A percentile compares a stretch with the other conserved stretches of the same genome.
Evolutionary conservation across 2,888 invertebrate species (phyloP).

Genomic region (Leptopilina drosophilae): DNA sequence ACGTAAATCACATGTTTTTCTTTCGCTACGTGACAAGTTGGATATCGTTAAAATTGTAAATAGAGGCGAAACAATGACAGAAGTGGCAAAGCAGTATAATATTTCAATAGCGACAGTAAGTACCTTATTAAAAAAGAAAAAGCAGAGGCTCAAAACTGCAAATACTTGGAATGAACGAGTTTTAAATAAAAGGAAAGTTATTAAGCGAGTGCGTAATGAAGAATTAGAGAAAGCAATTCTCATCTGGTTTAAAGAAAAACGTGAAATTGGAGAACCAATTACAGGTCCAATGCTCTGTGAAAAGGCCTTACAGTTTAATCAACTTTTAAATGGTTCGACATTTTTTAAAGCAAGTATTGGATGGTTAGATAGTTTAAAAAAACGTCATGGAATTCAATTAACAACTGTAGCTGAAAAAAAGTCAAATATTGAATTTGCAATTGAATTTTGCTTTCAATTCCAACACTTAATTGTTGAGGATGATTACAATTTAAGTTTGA

Average conservation of each 20-base stretch:
- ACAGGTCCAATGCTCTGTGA: conserved; percentile 8
- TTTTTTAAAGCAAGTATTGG: not conserved
- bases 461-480: not conserved
- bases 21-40: too few relatives aligned
- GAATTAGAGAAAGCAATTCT: not conserved
- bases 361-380: not conserved
- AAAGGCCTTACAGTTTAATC: not conserved
- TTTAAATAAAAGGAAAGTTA: not conserved
- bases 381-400: not conserved
- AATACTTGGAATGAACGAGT: not conserved
- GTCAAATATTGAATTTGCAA: not conserved
- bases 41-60: too few relatives aligned
- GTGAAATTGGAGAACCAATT: not conserved
- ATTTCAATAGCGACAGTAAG: too few relatives aligned
- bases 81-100: too few relatives aligned
- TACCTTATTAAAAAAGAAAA: too few relatives aligned
- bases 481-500: not conserved
- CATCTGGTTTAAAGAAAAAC: not conserved
- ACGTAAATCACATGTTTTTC: too few relatives aligned
- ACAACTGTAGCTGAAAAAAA: not conserved
- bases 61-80: too few relatives aligned
- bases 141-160: too few relatives aligned
- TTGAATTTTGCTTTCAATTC: not conserved
- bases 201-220: not conserved
- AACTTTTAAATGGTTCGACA: not conserved